Conservation (phyloP, 2,888 invertebrate species). For the Hypsopygia costalis region DNA sequence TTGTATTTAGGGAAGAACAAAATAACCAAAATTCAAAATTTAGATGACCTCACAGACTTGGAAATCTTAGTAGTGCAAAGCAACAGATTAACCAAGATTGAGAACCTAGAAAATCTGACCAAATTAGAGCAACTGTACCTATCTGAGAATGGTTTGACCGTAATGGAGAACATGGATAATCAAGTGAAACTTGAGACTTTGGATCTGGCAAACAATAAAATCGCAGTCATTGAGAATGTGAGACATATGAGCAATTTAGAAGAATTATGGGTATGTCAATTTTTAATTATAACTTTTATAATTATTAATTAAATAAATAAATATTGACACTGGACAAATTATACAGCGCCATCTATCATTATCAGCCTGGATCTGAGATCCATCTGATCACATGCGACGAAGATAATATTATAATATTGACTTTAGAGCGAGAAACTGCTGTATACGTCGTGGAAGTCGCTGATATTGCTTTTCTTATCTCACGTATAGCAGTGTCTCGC, state of each 20-base stretch:
- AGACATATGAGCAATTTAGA: constrained; percentile 88
- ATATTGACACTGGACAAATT: too few relatives aligned
- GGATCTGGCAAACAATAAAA: constrained; percentile 94
- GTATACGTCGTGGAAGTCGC: too few relatives aligned
- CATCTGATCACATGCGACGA: too few relatives aligned
- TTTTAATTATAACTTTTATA: not conserved
- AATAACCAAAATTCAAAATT: constrained; percentile 91
- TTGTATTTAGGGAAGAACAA: constrained; percentile 97
- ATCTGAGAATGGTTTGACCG: constrained; percentile 94
- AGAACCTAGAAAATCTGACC: constrained; percentile 87
- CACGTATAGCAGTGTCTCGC: too few relatives aligned
- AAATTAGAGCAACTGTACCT: constrained; percentile 93
- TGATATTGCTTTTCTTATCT: too few relatives aligned
- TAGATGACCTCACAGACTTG: constrained; percentile 86
- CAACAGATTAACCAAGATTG: constrained; percentile 93
- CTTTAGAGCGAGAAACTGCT: too few relatives aligned
- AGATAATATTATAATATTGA: too few relatives aligned
- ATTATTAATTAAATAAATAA: too few relatives aligned
- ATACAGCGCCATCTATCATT: too few relatives aligned
- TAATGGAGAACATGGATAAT: constrained; percentile 87
- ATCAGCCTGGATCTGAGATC: too few relatives aligned
- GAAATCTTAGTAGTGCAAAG: constrained; percentile 93
- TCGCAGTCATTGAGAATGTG: constrained; percentile 89
- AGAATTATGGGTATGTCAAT: constrained; percentile 93
- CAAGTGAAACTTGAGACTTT: constrained; percentile 89